Conservation (phyloP, 2,797 vertebrate genomes). For the Odontamblyopus lacepedii region DNA sequence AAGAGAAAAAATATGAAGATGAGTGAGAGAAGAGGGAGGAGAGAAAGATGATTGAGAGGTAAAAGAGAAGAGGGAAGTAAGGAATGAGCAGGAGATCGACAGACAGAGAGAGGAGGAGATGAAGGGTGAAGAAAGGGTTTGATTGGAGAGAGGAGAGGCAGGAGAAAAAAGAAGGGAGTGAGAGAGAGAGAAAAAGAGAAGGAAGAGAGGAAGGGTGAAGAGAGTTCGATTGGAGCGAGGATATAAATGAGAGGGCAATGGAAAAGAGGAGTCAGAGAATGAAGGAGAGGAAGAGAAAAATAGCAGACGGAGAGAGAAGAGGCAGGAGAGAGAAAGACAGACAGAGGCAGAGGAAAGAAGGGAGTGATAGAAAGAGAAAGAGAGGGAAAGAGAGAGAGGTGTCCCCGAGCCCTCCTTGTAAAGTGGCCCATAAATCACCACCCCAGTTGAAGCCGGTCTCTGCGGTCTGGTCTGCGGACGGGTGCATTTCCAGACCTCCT, state of each 20-base stretch:
- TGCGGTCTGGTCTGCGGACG: conserved; percentile 50
- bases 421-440: conserved; percentile 76
- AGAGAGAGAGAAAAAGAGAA: not conserved
- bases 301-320: not conserved
- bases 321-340: not conserved
- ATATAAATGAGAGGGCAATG: not conserved
- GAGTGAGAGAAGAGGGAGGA: not conserved
- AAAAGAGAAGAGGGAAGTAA: not conserved
- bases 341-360: conserved; percentile 40
- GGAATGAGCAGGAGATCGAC: not conserved
- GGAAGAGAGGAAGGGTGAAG: not conserved
- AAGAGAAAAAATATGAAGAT: not conserved
- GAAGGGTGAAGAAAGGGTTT: no score
- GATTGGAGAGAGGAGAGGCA: no score
- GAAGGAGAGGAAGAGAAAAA: not conserved
- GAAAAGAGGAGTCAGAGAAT: no score
- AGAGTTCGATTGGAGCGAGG: not conserved
- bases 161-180: no score
- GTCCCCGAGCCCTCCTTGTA: conserved; percentile 65
- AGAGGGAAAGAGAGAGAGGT: conserved; percentile 46
- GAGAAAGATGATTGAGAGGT: not conserved
- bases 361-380: conserved; percentile 46
- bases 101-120: not conserved
- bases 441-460: conserved; percentile 66
- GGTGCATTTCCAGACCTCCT: not conserved